Conservation (phyloP, 2,888 invertebrate genomes). For the Vesta saturnalis region DNA sequence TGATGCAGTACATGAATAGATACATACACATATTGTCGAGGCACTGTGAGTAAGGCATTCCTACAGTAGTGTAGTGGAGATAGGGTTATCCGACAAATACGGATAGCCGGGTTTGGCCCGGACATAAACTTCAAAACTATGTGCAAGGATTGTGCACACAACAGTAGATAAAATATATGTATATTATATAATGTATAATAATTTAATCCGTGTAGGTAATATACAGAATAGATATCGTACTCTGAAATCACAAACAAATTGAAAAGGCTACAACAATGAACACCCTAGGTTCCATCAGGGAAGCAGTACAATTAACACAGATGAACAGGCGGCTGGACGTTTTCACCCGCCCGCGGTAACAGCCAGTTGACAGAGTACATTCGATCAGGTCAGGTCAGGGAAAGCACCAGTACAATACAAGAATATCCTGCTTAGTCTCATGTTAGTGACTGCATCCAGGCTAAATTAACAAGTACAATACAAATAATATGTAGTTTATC, state of each 20-base stretch:
- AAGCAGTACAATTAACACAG: slow-evolving; percentile 62
- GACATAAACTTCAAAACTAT: slow-evolving; percentile 60
- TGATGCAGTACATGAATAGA: slow-evolving; percentile 62
- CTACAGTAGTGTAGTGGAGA: slow-evolving; percentile 79
- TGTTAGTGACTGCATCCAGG: slow-evolving; percentile 61
- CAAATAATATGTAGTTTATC: slow-evolving; percentile 62
- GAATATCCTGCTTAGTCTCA: slow-evolving; percentile 57
- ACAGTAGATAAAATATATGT: slow-evolving; percentile 64
- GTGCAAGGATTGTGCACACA: slow-evolving; percentile 64
- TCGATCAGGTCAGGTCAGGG: slow-evolving; percentile 58
- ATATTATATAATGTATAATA: slow-evolving; percentile 58
- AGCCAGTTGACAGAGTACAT: slow-evolving; percentile 61
- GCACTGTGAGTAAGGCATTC: slow-evolving; percentile 86
- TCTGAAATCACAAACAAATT: slow-evolving; percentile 62
- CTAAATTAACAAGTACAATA: slow-evolving; percentile 63
- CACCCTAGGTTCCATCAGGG: slow-evolving; percentile 63
- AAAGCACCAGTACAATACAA: slow-evolving; percentile 61
- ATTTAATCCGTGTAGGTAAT: slow-evolving; percentile 61
- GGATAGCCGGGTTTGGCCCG: slow-evolving; percentile 54
- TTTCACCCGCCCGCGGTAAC: slow-evolving; percentile 48
- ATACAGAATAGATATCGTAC: slow-evolving; percentile 61
- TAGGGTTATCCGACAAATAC: slow-evolving; percentile 59
- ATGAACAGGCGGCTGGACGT: slow-evolving; percentile 45
- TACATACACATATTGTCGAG: slow-evolving; percentile 66
- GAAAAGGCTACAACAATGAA: slow-evolving; percentile 64